Evolutionary conservation across 2,113 vertebrate species (phyloP).

Genomic region (human (Homo sapiens)): DNA sequence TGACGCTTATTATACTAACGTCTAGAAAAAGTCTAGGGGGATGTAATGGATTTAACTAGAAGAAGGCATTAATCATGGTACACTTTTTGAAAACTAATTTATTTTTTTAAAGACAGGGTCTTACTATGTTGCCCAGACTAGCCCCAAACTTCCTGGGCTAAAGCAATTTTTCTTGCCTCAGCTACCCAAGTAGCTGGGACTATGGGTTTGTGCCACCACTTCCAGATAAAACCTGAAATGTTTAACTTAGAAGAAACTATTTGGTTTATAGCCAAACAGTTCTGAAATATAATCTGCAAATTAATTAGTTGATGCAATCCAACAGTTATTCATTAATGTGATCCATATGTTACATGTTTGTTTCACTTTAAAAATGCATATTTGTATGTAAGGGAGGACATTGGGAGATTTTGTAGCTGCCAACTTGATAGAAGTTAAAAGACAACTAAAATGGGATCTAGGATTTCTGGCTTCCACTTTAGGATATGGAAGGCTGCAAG

Average conservation of each 20-base stretch:
- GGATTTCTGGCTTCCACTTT: not conserved
- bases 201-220: no score
- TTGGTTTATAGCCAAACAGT: not conserved
- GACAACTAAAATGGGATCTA: not conserved
- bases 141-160: no score
- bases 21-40: not conserved
- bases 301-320: not conserved
- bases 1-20: not conserved
- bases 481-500: not conserved
- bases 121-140: no score
- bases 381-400: not conserved
- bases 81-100: no score
- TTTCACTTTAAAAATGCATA: not conserved
- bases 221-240: not conserved
- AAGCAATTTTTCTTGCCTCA: no score
- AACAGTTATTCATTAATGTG: not conserved
- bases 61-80: not conserved
- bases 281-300: not conserved
- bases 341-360: not conserved
- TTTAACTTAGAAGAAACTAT: not conserved
- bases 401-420: not conserved
- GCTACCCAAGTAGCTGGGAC: no score
- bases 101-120: no score
- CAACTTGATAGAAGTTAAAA: not conserved
- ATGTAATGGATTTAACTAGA: not conserved